phyloP scores from a whole-genome alignment of 2,113 vertebrate species.

The human (Homo sapiens) region DNA sequence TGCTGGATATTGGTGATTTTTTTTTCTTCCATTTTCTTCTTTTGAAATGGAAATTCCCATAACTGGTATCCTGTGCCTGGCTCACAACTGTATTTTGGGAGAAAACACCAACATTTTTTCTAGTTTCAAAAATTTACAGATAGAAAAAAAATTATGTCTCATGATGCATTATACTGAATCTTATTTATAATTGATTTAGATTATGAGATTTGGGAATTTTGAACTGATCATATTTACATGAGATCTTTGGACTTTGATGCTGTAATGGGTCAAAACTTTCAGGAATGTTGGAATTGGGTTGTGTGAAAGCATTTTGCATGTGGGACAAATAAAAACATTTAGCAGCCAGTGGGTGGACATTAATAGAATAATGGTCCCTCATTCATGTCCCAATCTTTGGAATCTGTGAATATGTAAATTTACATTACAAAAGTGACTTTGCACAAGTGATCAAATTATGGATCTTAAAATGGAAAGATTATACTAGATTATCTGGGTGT shows the following conservation, averaged over 20 bases:
- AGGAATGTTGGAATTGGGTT: not conserved
- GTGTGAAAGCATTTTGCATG: not conserved
- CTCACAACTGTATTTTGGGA: not conserved
- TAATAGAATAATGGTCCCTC: not conserved
- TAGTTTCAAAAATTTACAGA: not conserved
- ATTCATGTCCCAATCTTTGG: not conserved
- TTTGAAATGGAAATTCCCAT: not conserved
- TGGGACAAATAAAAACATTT: not conserved
- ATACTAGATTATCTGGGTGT: not conserved
- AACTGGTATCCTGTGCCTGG: not conserved
- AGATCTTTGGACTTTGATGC: not conserved
- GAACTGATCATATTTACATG: not conserved
- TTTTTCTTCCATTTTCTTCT: not conserved
- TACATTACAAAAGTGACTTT: not conserved
- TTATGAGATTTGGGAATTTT: not conserved
- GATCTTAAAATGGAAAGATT: not conserved
- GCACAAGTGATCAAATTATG: not conserved
- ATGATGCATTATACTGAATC: not conserved
- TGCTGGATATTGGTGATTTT: not conserved
- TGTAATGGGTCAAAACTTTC: not conserved
- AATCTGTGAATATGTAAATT: not conserved
- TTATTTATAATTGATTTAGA: not conserved
- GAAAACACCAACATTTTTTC: not conserved
- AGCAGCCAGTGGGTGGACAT: not conserved
- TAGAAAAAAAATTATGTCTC: not conserved